Percentiles rank a stretch among this genome's conserved stretches.
These are phyloP conservation scores for Holacanthella duospinosa DNA, from an alignment of 2,888 invertebrate species.

Conservation along the genomic window DNA sequence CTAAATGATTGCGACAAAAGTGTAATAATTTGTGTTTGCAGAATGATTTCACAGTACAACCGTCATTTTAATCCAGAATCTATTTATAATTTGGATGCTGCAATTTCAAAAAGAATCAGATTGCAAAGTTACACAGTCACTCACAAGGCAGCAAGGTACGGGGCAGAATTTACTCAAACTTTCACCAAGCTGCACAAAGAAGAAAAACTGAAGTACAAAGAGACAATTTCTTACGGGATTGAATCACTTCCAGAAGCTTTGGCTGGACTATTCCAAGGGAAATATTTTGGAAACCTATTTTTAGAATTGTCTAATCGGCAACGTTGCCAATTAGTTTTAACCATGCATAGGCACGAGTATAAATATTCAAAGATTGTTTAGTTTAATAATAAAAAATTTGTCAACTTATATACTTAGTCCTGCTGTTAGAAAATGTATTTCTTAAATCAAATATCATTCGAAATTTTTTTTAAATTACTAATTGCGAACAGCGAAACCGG, in stretches of 20 bases:
- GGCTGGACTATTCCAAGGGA: conserved; percentile 12
- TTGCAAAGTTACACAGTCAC: conserved; percentile 9
- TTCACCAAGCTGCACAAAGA: conserved; percentile 4
- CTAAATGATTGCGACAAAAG: conserved; percentile 3
- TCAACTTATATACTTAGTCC: too few species aligned
- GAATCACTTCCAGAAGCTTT: conserved; percentile 10
- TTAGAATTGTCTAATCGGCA: conserved; percentile 6
- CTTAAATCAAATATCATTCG: too few species aligned
- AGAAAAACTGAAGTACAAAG: conserved; percentile 12
- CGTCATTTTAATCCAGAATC: conserved; percentile 2
- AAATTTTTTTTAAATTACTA: too few species aligned
- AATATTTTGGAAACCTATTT: conserved; percentile 12
- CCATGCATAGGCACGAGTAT: too few species aligned
- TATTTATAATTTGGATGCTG: not conserved
- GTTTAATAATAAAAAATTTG: too few species aligned
- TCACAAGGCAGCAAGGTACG: conserved; percentile 5
- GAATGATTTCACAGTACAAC: conserved; percentile 16
- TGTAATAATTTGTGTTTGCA: conserved; percentile 8
- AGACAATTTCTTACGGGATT: conserved; percentile 9
- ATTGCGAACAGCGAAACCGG: too few species aligned
- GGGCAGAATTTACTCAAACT: not conserved
- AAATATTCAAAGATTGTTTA: too few species aligned
- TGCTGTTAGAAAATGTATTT: too few species aligned
- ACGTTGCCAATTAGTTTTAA: too few species aligned
- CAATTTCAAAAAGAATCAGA: conserved; percentile 11